Base-by-base conservation (phyloP, 1,140 invertebrate genomes). In the Drosophila erecta region DNA sequence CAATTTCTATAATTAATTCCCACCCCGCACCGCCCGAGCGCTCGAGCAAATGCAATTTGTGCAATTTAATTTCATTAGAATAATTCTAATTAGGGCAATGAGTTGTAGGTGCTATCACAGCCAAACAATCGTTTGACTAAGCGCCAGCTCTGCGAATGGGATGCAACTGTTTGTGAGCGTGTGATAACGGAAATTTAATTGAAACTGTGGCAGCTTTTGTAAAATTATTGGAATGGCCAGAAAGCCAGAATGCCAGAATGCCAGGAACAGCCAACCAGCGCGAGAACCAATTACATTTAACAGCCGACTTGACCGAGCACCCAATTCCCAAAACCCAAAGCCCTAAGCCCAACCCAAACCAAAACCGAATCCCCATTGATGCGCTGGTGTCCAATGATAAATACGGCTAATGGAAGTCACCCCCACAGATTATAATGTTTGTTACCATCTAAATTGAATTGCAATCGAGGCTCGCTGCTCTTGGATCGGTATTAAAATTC, bases 21-120 rank as follows among this genome's bases (percentile, higher is more conserved):
- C 41, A 20, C 49, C 43, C 56, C 60, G 53, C 47, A 46, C 24
- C 56, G 20, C 24, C 4, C 33, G 17, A 10, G 4, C 51, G 22
- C 50, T 24, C 17, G 37, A 14, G 27, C 61, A 70, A 69, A 70
- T 70, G 72, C 59, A 85, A 79, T 85, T 76, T 85, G 73, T 61
- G 80, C 85, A 90, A 84, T 90, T 90, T 90, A 90, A 90, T 90
- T 90, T 90, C 87, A 90, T 90, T 90, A 90, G 87, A 81, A 90
- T 90, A 89, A 90, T 90, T 90, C 89, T 90, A 90, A 90, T 90
- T 90, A 90, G 83, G 78, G 76, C 77, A 76, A 77, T 79, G 81
- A 78, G 83, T 53, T 77, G 78, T 40, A 65, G 54, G 27, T 62
- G 65, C 44, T 87, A 86, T 86, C 81, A 65, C 47, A 43, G 43